phyloP scores from a whole-genome alignment of 2,113 vertebrate genomes.

The Garra rufa region DNA sequence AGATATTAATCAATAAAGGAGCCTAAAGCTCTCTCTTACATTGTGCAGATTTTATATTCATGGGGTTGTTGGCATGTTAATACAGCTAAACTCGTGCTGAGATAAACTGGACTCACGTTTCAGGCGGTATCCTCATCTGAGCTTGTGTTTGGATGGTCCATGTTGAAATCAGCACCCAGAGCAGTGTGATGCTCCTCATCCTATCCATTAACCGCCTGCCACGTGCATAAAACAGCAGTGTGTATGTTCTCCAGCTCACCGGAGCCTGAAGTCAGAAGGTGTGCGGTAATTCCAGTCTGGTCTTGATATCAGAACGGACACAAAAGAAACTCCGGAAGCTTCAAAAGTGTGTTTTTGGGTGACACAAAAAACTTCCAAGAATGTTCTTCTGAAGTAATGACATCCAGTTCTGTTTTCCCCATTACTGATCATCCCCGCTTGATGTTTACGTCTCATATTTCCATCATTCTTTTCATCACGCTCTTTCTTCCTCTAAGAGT shows the following conservation, averaged over 20 bases:
- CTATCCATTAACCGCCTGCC: conserved; percentile 62
- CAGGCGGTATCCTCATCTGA: conserved; percentile 86
- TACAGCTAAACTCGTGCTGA: background rate
- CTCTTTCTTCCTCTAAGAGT: background rate
- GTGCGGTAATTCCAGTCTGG: background rate
- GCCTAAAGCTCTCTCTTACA: background rate
- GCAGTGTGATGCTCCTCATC: conserved; percentile 55
- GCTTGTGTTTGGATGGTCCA: conserved; percentile 68
- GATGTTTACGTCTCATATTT: background rate
- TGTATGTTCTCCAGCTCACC: background rate
- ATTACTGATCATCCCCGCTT: background rate
- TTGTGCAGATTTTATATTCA: background rate
- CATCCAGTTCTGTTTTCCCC: background rate
- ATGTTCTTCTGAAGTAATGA: conserved; percentile 11
- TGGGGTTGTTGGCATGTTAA: background rate
- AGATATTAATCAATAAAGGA: background rate
- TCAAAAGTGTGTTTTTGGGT: background rate
- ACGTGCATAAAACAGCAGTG: conserved; percentile 43
- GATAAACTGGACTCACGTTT: conserved; percentile 82
- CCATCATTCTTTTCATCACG: background rate
- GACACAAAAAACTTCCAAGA: background rate
- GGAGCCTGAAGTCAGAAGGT: background rate
- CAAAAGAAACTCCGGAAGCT: background rate
- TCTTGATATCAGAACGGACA: background rate
- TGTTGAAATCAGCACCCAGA: conserved; percentile 76